phyloP scores from a whole-genome alignment of 2,113 vertebrate genomes.

The Mola mola region DNA sequence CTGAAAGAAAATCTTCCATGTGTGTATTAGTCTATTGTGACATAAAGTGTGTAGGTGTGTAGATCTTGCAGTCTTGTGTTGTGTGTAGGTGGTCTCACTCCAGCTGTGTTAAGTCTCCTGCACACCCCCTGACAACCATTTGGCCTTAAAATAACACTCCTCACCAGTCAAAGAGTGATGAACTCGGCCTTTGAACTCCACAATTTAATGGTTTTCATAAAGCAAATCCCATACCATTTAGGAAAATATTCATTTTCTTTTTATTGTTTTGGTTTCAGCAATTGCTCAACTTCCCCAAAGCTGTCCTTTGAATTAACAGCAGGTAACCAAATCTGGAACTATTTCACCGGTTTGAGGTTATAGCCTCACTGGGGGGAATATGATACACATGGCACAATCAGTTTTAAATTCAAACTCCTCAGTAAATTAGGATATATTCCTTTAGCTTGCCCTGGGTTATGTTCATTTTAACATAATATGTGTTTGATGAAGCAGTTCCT shows the following conservation, averaged over 20 bases:
- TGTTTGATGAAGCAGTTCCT: conserved; percentile 47
- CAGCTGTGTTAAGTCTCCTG: conserved; percentile 54
- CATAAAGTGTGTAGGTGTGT: neutral
- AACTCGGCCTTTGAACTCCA: conserved; percentile 63
- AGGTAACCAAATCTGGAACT: neutral
- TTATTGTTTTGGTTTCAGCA: neutral
- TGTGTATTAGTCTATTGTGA: neutral
- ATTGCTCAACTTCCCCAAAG: neutral
- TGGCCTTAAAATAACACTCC: conserved; percentile 69
- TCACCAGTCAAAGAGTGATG: conserved; percentile 50
- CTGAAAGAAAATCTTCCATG: neutral
- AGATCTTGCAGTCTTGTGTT: conserved; percentile 5
- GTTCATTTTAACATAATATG: conserved; percentile 40
- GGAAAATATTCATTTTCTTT: conserved; percentile 16
- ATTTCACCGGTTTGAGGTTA: conserved; percentile 1
- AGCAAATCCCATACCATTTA: conserved; percentile 31
- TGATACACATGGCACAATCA: neutral
- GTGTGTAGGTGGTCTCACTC: conserved; percentile 58
- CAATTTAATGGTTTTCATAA: conserved; percentile 61
- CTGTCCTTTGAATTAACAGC: neutral
- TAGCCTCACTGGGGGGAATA: neutral
- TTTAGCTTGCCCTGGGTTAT: conserved; percentile 18
- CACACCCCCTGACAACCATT: conserved; percentile 65
- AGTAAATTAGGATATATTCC: conserved; percentile 1
- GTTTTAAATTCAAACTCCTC: conserved; percentile 9